Evolutionary conservation across 2,113 vertebrate species (phyloP).

Genomic region (Pteropus alecto): DNA sequence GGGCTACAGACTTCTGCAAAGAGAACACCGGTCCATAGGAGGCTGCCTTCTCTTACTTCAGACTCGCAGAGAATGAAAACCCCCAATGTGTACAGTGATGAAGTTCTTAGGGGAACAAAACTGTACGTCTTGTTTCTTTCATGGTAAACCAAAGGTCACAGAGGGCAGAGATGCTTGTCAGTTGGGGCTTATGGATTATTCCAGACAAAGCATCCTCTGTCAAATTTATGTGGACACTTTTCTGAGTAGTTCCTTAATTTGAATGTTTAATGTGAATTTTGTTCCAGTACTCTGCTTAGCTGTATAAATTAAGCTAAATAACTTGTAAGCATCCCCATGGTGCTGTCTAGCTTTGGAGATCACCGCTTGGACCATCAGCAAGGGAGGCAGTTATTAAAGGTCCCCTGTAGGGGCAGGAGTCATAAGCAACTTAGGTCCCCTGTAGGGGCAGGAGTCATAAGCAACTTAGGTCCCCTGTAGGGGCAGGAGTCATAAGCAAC

Average conservation of each 20-base stretch:
- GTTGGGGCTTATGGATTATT: not conserved
- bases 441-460: fast-evolving
- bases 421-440: too few relatives aligned
- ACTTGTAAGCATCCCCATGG: not conserved
- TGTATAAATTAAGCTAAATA: not conserved
- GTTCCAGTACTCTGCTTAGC: not conserved
- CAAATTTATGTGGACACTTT: not conserved
- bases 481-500: not conserved
- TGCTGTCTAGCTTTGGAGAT: not conserved
- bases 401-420: too few relatives aligned
- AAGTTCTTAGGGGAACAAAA: constrained; percentile 84
- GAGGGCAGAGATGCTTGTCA: not conserved
- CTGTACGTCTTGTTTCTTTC: constrained; percentile 82
- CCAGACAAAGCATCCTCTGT: not conserved
- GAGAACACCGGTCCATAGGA: constrained; percentile 76
- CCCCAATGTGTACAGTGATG: constrained; percentile 75
- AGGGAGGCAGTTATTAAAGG: not conserved
- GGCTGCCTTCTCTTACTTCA: constrained; percentile 81
- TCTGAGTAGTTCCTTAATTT: not conserved
- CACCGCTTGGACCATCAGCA: not conserved
- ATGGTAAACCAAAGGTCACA: not conserved
- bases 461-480: too few relatives aligned
- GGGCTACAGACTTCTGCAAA: constrained; percentile 67
- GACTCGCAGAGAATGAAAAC: constrained; percentile 80
- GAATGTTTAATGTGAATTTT: not conserved